Evolutionary conservation across 2,113 vertebrate genomes (phyloP), one percentile per base, ranked within the genome.

Genomic region (Tragelaphus buxtoni): DNA sequence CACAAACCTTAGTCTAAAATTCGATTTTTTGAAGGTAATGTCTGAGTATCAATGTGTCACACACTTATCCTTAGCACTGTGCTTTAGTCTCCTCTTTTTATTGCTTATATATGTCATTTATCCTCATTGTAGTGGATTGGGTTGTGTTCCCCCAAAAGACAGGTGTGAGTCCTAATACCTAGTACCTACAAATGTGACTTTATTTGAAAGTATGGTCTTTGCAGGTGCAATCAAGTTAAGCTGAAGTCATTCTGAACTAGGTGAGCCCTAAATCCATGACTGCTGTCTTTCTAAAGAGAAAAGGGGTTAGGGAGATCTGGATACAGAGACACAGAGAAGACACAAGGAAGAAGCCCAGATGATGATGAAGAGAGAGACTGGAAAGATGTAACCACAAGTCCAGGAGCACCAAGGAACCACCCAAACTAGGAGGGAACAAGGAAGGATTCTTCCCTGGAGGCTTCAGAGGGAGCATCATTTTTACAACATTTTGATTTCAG

Each of bases 51-150:
- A n/a, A 11, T 7, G 5, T 30, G 9, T 22, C 30, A 69, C 45
- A 42, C 22, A 30, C 2, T 49, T 16, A 12, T 83, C n/a, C 69
- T 77, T 87, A 69, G 10, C 28, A 32, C 56, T 86, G 81, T 60
- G 6, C 24, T 76, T 94, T 89, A 39, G 47, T 76, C 84, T 69
- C 60, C 94, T 47, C 18, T 69, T 89, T 81, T 82, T 42, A 51
- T 55, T 35, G 49, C 24, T 28, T 56, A 22, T 12, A 17, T 60
- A n/a, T 20, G 32, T 42, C 55, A 53, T 49, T 30, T 20, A 91
- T 55, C 26, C 18, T 30, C 69, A 24, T 2, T 47, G 30, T 11
- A 32, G 7, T 24, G 2, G 30, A 5, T 81, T 58, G 9, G 28
- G 81, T 32, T 82, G 1, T 53, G 32, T 69, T 6, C 20, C n/a